Base-by-base conservation (phyloP, 2,113 vertebrate species). In the Istiophorus platypterus region DNA sequence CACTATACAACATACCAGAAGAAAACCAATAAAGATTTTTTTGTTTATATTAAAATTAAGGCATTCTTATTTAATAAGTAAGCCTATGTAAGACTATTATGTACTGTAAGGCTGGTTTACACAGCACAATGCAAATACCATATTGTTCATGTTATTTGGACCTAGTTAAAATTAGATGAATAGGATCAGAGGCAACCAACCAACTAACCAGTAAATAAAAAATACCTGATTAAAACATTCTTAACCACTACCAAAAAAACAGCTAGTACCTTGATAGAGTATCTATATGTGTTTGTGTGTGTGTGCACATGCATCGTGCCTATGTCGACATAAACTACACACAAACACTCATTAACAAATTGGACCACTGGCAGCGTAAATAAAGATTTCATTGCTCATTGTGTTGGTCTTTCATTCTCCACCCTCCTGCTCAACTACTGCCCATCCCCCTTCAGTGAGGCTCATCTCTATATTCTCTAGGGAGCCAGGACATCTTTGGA, bases 351-450 rank as follows among this genome's bases (percentile, higher is more conserved):
- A 61, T 22, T 66, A 74, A 76, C 15, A 70, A 69, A 71, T 31
- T 20, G 13, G 76, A 63, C 75, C 45, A 73, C 61, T 65, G 83
- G 74, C 37, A 42, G 56, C 68, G 68, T 88, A 89, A 91, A 93
- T 81, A 90, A 86, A 89, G 81, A 74, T 70, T 73, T 80, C 85
- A 82, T 77, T 82, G 87, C 81, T 93, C 91, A 86, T 92, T 86
- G 78, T 90, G 83, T 52, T 91, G 87, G 91, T 72, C 81, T 84
- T 49, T 82, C 82, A 87, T 82, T 88, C 84, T 69, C 78, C 49
- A 18, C 73, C 84, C 86, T 78, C 58, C 76, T 73, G 58, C 78
- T 74, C 42, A 66, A 41, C 76, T 41, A 64, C 69, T 52, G 73
- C 87, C 89, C 90, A 84, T 78, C 89, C 82, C 75, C 89, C 57